Conservation (phyloP, 2,888 invertebrate species). For the Meiosimyza decipiens region DNA sequence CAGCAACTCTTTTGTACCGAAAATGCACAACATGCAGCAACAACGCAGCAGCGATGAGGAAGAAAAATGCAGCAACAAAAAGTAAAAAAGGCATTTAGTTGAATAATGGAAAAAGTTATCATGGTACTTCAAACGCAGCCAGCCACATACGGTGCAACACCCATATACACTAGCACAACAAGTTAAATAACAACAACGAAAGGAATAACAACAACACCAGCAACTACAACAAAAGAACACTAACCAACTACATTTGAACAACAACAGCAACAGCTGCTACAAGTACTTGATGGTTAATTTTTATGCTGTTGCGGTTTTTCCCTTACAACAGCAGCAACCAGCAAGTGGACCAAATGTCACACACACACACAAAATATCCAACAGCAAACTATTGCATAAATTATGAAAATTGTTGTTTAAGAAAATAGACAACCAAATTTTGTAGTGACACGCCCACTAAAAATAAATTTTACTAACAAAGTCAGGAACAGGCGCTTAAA, state of each 20-base stretch:
- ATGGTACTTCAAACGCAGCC: constrained; percentile 9
- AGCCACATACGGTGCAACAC: constrained; percentile 8
- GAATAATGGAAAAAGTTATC: constrained; percentile 15
- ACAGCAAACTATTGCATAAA: not conserved
- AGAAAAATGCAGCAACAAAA: not conserved
- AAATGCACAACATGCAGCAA: too few species aligned
- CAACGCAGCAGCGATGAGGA: too few species aligned
- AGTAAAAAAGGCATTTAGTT: not conserved
- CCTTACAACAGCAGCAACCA: constrained; percentile 21
- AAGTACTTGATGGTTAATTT: constrained; percentile 12
- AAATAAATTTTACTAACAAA: too few species aligned
- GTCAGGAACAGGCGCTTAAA: too few species aligned
- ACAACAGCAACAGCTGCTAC: constrained; percentile 1
- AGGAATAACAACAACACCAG: not conserved
- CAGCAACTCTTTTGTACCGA: too few species aligned
- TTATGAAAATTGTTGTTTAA: not conserved
- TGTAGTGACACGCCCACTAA: too few species aligned
- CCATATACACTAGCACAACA: constrained; percentile 12
- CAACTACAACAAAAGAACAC: not conserved
- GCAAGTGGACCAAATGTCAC: constrained; percentile 16
- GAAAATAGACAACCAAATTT: too few species aligned
- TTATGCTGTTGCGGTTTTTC: constrained; percentile 2
- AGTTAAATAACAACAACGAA: not conserved
- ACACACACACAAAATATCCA: not conserved
- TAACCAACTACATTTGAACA: not conserved